phyloP scores from a whole-genome alignment of 2,888 invertebrate genomes.

The Yponomeuta sedellus region DNA sequence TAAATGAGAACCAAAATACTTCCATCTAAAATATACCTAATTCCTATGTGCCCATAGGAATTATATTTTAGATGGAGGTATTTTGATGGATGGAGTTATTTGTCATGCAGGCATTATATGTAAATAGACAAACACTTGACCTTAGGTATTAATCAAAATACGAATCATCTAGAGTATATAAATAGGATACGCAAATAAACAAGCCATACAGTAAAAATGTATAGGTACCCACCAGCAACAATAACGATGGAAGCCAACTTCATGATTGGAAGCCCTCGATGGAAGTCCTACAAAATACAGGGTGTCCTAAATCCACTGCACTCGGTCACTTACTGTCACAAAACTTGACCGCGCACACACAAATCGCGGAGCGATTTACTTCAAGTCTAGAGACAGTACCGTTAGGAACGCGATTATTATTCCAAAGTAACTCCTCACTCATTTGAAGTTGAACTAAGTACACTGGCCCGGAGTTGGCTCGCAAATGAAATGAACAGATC shows the following conservation, averaged over 20 bases:
- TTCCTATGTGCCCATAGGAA: no score
- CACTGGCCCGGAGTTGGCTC: slow-evolving; percentile 1
- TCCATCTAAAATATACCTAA: no score
- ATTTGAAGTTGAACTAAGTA: not conserved
- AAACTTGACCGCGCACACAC: not conserved
- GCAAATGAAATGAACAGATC: not conserved
- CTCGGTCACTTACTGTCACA: no score
- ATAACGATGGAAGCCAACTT: not conserved
- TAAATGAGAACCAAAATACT: no score
- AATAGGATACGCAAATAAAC: no score
- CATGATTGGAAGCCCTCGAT: not conserved
- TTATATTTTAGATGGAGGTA: no score
- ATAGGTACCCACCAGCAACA: not conserved
- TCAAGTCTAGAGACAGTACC: slow-evolving; percentile 12
- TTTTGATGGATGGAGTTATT: no score
- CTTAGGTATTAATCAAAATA: no score
- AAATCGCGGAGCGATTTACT: not conserved
- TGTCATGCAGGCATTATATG: no score
- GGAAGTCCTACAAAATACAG: not conserved
- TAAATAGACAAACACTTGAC: no score
- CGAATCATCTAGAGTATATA: no score
- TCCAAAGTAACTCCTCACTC: slow-evolving; percentile 9
- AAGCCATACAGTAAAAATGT: not conserved
- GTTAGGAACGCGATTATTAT: slow-evolving; percentile 21
- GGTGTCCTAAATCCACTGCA: not conserved